Conservation (phyloP, 2,888 invertebrate genomes). For the Sarcophaga carnaria region DNA sequence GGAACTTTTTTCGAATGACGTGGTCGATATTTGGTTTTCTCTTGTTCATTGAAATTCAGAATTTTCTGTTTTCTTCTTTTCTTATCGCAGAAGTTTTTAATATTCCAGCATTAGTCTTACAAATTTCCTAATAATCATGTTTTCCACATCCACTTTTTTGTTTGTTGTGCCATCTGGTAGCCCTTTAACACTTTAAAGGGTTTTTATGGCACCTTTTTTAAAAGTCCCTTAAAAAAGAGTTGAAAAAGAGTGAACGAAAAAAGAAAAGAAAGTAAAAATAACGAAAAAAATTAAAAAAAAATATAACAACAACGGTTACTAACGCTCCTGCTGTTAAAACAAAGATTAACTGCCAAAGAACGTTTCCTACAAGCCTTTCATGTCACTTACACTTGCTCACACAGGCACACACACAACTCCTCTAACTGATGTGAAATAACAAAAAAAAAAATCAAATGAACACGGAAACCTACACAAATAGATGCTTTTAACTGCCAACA, state of each 20-base stretch:
- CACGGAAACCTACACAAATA: neutral
- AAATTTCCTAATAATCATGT: too few relatives aligned
- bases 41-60: too few relatives aligned
- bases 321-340: neutral
- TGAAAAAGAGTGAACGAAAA: neutral
- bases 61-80: too few relatives aligned
- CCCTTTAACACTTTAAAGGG: too few relatives aligned
- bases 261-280: neutral
- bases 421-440: neutral
- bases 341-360: constrained; percentile 3
- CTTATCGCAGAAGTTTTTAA: too few relatives aligned
- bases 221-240: neutral
- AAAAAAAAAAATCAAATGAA: neutral
- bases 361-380: constrained; percentile 21
- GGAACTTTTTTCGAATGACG: too few relatives aligned
- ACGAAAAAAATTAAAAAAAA: neutral
- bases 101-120: too few relatives aligned
- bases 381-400: neutral
- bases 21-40: too few relatives aligned
- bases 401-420: neutral
- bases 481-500: neutral
- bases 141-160: too few relatives aligned
- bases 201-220: neutral
- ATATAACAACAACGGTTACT: neutral
- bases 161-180: too few relatives aligned